Percentiles rank a stretch among this genome's conserved stretches.
Evolutionary conservation across 2,888 invertebrate species (phyloP).

Genomic region (Branchipolynoe longqiensis): DNA sequence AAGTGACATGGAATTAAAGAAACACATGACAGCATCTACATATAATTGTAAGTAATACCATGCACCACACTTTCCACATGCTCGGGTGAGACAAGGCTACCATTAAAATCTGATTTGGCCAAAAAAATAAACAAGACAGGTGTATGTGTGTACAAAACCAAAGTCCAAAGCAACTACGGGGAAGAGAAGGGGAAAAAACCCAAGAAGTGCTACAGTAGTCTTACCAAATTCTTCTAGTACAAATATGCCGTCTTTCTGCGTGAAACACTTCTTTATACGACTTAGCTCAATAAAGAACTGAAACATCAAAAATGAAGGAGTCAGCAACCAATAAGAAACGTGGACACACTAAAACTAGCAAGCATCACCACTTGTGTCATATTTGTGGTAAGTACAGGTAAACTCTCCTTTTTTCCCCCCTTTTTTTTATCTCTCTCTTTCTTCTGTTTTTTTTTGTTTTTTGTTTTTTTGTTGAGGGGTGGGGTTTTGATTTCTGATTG

Average conservation of each 20-base stretch:
- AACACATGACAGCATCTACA: too few relatives aligned
- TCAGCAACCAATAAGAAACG: constrained; percentile 65
- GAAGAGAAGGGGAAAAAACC: constrained; percentile 56
- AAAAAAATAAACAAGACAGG: constrained; percentile 25
- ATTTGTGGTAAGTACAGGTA: constrained; percentile 42
- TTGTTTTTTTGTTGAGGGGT: too few relatives aligned
- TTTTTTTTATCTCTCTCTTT: neutral
- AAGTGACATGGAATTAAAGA: too few relatives aligned
- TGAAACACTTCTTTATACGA: constrained; percentile 99
- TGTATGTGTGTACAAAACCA: constrained; percentile 49
- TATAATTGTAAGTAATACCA: neutral
- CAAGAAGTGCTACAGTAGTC: constrained; percentile 82
- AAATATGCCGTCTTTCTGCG: constrained; percentile 99
- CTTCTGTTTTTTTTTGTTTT: too few relatives aligned
- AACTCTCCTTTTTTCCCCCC: neutral
- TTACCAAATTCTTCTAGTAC: constrained; percentile 99
- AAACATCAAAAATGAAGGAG: constrained; percentile 82
- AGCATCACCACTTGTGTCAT: constrained; percentile 60
- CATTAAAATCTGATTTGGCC: constrained; percentile 1
- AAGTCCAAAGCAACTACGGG: constrained; percentile 51
- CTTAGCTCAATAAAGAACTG: constrained; percentile 99
- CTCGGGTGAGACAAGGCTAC: constrained; percentile 4
- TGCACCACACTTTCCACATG: constrained; percentile 13
- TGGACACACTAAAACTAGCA: constrained; percentile 62
- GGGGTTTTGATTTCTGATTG: constrained; percentile 37